A percentile compares a stretch with the other conserved stretches of the same genome.
Conservation (phyloP, 2,113 vertebrate genomes). For the Amphiprion ocellaris region DNA sequence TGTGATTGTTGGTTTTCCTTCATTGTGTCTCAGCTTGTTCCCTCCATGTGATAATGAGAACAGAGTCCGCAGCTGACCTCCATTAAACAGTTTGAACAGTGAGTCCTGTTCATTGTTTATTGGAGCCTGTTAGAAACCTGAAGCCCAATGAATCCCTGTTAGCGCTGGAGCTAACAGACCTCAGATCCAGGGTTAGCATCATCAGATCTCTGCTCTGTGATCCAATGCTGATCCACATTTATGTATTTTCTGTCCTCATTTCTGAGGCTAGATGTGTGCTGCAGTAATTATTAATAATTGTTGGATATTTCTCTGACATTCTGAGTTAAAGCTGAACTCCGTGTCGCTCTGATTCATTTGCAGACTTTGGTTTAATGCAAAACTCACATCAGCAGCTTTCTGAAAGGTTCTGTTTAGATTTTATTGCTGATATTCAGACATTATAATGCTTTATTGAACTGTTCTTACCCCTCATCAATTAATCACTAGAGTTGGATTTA, state of each 20-base stretch:
- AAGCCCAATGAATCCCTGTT: constrained; percentile 57
- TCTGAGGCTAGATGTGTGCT: too few relatives aligned
- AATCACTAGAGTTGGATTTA: too few relatives aligned
- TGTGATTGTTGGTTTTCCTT: not conserved
- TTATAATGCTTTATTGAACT: constrained; percentile 12
- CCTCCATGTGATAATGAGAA: constrained; percentile 39
- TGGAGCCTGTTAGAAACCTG: constrained; percentile 62
- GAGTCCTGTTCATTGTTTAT: constrained; percentile 62
- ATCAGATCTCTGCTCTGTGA: not conserved
- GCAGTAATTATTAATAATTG: not conserved
- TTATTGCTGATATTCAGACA: not conserved
- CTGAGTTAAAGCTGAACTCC: not conserved
- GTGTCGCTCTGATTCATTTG: too few relatives aligned
- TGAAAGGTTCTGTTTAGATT: not conserved
- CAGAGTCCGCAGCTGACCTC: constrained; percentile 54
- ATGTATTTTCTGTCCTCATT: too few relatives aligned
- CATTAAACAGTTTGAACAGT: constrained; percentile 64
- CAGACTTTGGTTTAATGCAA: not conserved
- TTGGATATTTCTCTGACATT: not conserved
- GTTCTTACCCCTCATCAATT: too few relatives aligned
- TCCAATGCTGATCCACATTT: not conserved
- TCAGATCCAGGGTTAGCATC: not conserved
- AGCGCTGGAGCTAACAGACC: not conserved
- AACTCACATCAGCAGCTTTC: not conserved
- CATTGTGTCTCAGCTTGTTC: not conserved